These are phyloP conservation scores for Flexamia atlantica DNA, from an alignment of 2,888 invertebrate genomes.

Conservation along the genomic window DNA sequence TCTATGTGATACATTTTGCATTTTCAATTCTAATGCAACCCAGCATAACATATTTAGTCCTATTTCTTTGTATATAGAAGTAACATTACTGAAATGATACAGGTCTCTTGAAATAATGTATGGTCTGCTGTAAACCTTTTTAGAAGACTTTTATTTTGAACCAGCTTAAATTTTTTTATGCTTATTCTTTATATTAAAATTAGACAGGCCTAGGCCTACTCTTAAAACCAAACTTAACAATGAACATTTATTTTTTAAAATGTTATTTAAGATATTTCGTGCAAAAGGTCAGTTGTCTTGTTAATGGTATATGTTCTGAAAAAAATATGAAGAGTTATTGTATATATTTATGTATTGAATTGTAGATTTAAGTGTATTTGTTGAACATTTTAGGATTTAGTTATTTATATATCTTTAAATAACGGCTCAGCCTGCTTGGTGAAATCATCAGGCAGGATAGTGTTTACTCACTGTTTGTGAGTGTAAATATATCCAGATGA, in stretches of 20 bases:
- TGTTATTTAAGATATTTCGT: constrained; percentile 1
- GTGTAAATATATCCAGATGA: constrained; percentile 18
- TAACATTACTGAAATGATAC: not conserved
- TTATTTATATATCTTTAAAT: constrained; percentile 16
- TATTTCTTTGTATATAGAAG: not conserved
- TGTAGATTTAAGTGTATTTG: constrained; percentile 30
- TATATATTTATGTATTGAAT: constrained; percentile 27
- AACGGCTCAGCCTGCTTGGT: not conserved
- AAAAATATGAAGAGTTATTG: constrained; percentile 17
- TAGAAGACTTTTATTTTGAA: too few species aligned
- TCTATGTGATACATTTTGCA: constrained; percentile 17
- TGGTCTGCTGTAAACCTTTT: too few species aligned
- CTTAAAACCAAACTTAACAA: not conserved
- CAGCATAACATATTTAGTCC: not conserved
- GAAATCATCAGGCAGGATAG: not conserved
- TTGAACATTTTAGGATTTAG: constrained; percentile 27
- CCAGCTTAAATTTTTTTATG: too few species aligned
- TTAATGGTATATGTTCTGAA: constrained; percentile 5
- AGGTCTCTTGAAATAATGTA: too few species aligned
- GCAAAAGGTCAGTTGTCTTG: constrained; percentile 1
- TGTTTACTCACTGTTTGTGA: not conserved
- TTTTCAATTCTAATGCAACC: not conserved
- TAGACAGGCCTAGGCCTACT: too few species aligned
- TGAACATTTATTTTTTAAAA: not conserved
- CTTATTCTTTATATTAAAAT: too few species aligned